These are phyloP conservation scores for Capromys pilorides DNA, from an alignment of 2,797 vertebrate species.

Conservation along the genomic window DNA sequence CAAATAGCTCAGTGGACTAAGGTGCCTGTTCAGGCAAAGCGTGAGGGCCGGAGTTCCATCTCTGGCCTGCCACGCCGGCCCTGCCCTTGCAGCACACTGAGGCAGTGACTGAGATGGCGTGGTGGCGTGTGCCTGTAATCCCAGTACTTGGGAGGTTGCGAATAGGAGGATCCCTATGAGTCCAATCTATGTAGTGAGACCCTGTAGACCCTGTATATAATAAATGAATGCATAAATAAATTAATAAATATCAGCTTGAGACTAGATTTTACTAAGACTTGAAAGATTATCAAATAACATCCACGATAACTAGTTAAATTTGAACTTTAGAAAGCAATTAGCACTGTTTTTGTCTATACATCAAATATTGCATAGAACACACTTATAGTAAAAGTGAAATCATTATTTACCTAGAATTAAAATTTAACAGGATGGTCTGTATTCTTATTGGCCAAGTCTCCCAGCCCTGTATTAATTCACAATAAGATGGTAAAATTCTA, in stretches of 20 bases:
- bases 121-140: no score
- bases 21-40: no score
- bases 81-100: no score
- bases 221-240: no score
- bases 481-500: neutral
- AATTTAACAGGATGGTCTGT: neutral
- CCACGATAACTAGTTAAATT: neutral
- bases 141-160: no score
- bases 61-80: no score
- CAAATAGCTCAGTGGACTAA: no score
- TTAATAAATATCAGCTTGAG: neutral
- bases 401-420: neutral
- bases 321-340: neutral
- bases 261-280: neutral
- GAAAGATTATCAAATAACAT: neutral
- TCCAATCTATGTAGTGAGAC: no score
- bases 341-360: neutral
- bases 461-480: neutral
- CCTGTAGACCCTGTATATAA: no score
- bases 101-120: no score
- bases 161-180: no score
- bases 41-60: no score
- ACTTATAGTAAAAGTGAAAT: neutral
- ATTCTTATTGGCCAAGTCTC: neutral
- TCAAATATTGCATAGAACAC: neutral